Evolutionary conservation across 2,113 vertebrate genomes (phyloP), one percentile per base, ranked within the genome.

Genomic region (Phainopepla nitens): DNA sequence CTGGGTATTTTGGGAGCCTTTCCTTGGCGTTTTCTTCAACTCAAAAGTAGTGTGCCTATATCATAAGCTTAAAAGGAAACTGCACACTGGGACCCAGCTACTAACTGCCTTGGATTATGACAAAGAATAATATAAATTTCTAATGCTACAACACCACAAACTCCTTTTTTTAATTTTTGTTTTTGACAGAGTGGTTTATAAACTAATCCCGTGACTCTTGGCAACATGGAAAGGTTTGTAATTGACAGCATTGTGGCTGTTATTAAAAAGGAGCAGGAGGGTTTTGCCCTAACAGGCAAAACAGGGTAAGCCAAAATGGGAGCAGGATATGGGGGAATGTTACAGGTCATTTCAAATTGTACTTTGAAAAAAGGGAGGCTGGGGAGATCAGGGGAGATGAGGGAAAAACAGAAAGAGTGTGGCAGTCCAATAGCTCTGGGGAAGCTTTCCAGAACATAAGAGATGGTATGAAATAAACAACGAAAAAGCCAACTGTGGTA

Each of bases 131-230:
- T 15, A 39, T 2, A 11, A 33, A 92, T 22, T 20, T 47, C 21
- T 76, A 65, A 65, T 14, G 41, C 10, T 49, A 33, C 13, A 36
- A 18, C 28, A 81, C 60, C 11, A 45, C 35, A 78, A 90, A 51
- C 3, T 15, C 13, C 5, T 15, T 36, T 64, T 57, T 24, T 23
- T 1, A 5, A 4, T 14, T 33, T 27, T 54, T 14, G 1, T 21
- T 53, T 62, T 62, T 53, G 35, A 58, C 49, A 51, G 57, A 81
- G 19, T 11, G 22, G 19, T 58, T 87, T 85, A 24, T 62, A 90
- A 81, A 60, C 9, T n/a, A 53, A 29, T 35, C 22, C 42, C 2
- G 1, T 8, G 29, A 35, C 25, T 66, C 25, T 41, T 58, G 29
- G 64, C 27, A 86, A 41, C 7, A 27, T 4, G 14, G 39, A 47